Percentiles rank a stretch among this genome's conserved stretches.
Evolutionary conservation across 2,113 vertebrate species (phyloP).

Genomic region (Machaerirhynchus nigripectus): DNA sequence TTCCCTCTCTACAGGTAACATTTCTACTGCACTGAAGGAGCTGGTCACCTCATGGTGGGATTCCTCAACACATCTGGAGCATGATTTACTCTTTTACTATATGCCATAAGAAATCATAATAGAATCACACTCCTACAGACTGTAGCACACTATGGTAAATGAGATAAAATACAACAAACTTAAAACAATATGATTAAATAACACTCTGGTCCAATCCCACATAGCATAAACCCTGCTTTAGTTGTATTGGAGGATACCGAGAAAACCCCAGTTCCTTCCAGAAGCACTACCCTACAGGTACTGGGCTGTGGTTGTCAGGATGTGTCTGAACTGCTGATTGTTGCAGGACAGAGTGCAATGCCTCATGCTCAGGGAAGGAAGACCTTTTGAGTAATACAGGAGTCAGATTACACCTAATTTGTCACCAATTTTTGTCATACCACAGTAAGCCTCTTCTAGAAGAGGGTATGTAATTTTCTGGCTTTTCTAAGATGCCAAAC

Average conservation of each 20-base stretch:
- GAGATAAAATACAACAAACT: not conserved
- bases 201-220: not conserved
- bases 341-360: not conserved
- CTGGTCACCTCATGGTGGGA: not conserved
- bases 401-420: not conserved
- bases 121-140: not conserved
- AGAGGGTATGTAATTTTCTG: not conserved
- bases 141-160: not conserved
- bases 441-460: not conserved
- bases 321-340: not conserved
- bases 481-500: not conserved
- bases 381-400: not conserved
- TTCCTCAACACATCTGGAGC: not conserved
- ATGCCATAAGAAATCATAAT: not conserved
- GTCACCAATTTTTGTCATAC: not conserved
- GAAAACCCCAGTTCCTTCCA: not conserved
- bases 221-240: not conserved
- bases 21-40: not conserved
- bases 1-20: not conserved
- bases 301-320: not conserved
- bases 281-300: not conserved
- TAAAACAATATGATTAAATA: not conserved
- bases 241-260: not conserved
- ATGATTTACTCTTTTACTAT: not conserved
- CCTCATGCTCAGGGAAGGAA: not conserved